A percentile compares a stretch with the other conserved stretches of the same genome.
Conservation (phyloP, 1,140 invertebrate species). For the Helicorthomorpha holstii region DNA sequence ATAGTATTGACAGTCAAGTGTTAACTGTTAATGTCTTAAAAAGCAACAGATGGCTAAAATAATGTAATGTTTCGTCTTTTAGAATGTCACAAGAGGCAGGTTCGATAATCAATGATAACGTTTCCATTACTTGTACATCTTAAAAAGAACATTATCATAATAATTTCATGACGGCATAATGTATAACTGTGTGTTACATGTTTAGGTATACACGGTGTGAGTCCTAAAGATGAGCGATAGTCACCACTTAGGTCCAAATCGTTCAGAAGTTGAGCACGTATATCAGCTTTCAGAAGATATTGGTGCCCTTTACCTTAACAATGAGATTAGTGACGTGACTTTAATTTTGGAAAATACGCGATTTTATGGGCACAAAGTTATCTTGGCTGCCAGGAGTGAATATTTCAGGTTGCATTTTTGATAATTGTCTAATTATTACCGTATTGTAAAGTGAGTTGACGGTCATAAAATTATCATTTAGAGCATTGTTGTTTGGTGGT, state of each 20-base stretch:
- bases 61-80: too few relatives aligned
- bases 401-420: conserved; percentile 54
- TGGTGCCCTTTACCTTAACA: conserved; percentile 60
- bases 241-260: conserved; percentile 11
- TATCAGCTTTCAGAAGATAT: conserved; percentile 51
- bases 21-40: too few relatives aligned
- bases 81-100: too few relatives aligned
- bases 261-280: conserved; percentile 33
- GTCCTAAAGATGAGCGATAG: conserved; percentile 14
- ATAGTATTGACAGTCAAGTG: too few relatives aligned
- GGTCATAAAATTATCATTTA: conserved; percentile 18
- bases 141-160: too few relatives aligned
- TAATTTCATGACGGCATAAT: too few relatives aligned
- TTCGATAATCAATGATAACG: too few relatives aligned
- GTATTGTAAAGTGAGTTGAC: too few relatives aligned
- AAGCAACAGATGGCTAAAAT: too few relatives aligned
- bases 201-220: too few relatives aligned
- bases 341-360: conserved; percentile 66
- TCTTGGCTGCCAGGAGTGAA: conserved; percentile 80
- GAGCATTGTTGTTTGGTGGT: conserved; percentile 73
- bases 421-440: neutral
- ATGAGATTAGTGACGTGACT: conserved; percentile 80
- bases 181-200: too few relatives aligned
- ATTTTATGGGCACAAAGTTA: conserved; percentile 75
- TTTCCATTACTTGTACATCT: too few relatives aligned